Evolutionary conservation across 2,888 invertebrate species (phyloP).

Genomic region (Protodeltote pygarga): DNA sequence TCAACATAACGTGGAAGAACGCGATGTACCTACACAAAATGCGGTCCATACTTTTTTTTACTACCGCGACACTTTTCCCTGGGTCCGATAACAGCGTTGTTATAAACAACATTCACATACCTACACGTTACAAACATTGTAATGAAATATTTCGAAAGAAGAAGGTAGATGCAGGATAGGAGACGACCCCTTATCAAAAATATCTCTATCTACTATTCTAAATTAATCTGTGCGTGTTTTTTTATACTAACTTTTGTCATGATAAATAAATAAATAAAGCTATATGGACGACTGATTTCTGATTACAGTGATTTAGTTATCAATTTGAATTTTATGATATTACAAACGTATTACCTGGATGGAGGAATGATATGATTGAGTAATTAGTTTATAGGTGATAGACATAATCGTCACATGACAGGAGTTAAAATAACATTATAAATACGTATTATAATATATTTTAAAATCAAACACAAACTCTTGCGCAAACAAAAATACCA

Average conservation of each 20-base stretch:
- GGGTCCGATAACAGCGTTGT: conserved; percentile 11
- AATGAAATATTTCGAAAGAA: conserved; percentile 37
- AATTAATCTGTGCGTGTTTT: conserved; percentile 77
- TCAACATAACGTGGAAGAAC: conserved; percentile 21
- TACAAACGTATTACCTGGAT: conserved; percentile 63
- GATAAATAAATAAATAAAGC: conserved; percentile 66
- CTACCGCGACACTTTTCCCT: neutral
- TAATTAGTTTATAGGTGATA: conserved; percentile 53
- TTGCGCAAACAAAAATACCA: conserved; percentile 55
- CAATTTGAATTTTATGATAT: conserved; percentile 33
- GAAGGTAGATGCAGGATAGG: conserved; percentile 34
- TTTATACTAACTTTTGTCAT: conserved; percentile 58
- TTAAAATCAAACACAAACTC: conserved; percentile 21
- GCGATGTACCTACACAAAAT: neutral
- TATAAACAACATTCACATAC: conserved; percentile 15
- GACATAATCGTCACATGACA: conserved; percentile 21
- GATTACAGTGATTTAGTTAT: conserved; percentile 34
- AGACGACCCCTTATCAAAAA: conserved; percentile 49
- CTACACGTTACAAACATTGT: conserved; percentile 16
- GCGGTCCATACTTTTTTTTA: neutral
- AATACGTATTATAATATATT: conserved; percentile 7
- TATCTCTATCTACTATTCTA: conserved; percentile 50
- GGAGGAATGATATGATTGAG: conserved; percentile 78
- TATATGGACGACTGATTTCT: conserved; percentile 62
- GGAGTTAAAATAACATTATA: conserved; percentile 12